Base-by-base conservation (phyloP, 2,113 vertebrate species). In the Tautogolabrus adspersus region DNA sequence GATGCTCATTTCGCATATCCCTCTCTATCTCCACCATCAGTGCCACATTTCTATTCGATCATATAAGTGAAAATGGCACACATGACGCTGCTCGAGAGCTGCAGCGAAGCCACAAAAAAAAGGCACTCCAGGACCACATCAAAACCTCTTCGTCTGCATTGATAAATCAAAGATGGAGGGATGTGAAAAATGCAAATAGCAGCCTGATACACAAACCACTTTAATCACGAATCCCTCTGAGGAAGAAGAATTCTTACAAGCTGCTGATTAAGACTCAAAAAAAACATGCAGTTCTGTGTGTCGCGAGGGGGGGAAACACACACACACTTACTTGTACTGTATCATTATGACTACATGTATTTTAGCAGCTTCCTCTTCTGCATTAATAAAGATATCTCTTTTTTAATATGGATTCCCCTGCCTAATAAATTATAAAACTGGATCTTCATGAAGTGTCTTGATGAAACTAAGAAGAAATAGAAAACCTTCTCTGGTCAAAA, bases 101-200 rank as follows among this genome's bases (percentile, higher is more conserved):
- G 1, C 58, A 19, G 77, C 44, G 21, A 26, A 54, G 30, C 51
- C 34, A 5, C 47, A n/a, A n/a, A n/a, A n/a, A 26, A 40, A 34
- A 26, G 44, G 15, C 47, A 49, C 47, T 49, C 47, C 18, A 49
- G 34, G 40, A 30, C 9, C 47, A 44, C 40, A 72, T 61, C 67
- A 61, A 47, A 49, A 19, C 61, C 44, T 1, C 1, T 38, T 8
- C 0, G 10, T 54, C 42, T 60, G 65, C 59, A 65, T 1, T 30
- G 21, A 78, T 74, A 65, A 46, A 60, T 65, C 81, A 64, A 59
- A 62, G 66, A 64, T 16, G 57, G 58, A 46, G 34, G 13, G 71
- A 81, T n/a, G 26, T 52, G 38, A 61, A n/a, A 64, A 65, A 66
- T 65, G 52, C 26, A 46, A 59, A 38, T 12, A 22, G 38, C 46